These are phyloP conservation scores for Isaurus tuberculatus DNA, from an alignment of 92 coral and sea anemone species.

Conservation along the genomic window DNA sequence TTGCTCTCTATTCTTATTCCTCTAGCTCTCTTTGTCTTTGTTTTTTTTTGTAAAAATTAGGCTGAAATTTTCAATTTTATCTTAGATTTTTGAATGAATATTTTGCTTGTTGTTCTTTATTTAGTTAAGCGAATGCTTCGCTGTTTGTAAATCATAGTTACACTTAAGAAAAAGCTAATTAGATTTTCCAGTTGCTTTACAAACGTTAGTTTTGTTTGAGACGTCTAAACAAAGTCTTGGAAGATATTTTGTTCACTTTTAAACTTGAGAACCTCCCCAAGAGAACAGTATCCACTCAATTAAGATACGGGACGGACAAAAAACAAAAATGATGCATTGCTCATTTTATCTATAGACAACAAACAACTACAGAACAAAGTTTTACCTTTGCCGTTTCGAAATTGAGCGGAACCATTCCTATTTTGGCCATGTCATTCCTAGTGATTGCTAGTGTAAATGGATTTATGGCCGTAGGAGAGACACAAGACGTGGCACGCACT, in stretches of 20 bases:
- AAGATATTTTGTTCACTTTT: background rate
- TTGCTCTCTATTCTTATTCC: too few species aligned
- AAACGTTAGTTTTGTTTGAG: background rate
- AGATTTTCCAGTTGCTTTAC: background rate
- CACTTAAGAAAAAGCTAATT: background rate
- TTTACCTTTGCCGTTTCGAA: conserved; percentile 40
- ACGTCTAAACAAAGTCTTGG: background rate
- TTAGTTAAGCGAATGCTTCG: too few species aligned
- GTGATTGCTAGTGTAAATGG: conserved; percentile 39
- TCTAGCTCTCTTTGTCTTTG: too few species aligned
- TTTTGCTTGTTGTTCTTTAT: too few species aligned
- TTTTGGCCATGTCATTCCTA: conserved; percentile 36
- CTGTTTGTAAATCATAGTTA: too few species aligned
- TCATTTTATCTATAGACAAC: conserved; percentile 27
- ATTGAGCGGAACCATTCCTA: conserved; percentile 46
- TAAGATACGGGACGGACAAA: conserved; percentile 16
- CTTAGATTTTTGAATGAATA: background rate
- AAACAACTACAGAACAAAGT: conserved; percentile 1
- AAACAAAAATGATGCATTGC: background rate
- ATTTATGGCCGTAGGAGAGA: conserved; percentile 34
- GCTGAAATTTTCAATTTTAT: background rate
- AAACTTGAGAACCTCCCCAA: background rate
- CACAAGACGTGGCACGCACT: conserved; percentile 7
- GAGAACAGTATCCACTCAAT: conserved; percentile 34
- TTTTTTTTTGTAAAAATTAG: too few species aligned